Conservation (phyloP, 2,797 vertebrate genomes). For the Anguilla obscura region DNA sequence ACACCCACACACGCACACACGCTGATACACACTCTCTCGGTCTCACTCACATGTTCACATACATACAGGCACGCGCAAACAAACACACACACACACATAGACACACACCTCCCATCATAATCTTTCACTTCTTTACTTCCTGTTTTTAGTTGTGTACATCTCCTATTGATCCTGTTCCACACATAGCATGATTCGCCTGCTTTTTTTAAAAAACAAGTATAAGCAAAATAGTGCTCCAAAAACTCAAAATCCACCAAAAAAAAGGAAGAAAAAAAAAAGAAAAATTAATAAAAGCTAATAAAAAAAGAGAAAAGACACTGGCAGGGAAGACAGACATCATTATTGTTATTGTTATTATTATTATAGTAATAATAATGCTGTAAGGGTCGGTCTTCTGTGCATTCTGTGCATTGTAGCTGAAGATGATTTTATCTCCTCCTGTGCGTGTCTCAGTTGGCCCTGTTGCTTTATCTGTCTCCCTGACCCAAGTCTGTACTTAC, state of each 20-base stretch:
- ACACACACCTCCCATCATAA: constrained; percentile 29
- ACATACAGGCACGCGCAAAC: constrained; percentile 23
- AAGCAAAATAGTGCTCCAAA: constrained; percentile 53
- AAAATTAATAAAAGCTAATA: constrained; percentile 39
- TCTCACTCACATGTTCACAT: not conserved
- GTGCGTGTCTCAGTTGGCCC: constrained; percentile 61
- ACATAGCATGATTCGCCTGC: constrained; percentile 85
- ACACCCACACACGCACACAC: constrained; percentile 12
- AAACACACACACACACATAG: not conserved
- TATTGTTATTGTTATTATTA: constrained; percentile 45
- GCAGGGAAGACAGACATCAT: constrained; percentile 50
- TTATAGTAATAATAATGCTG: constrained; percentile 49
- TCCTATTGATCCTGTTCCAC: constrained; percentile 65
- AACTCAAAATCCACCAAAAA: constrained; percentile 56
- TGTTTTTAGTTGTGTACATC: constrained; percentile 66
- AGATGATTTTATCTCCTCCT: constrained; percentile 49
- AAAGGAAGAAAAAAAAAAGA: constrained; percentile 43
- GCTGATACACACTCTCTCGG: not conserved
- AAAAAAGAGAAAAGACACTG: constrained; percentile 35
- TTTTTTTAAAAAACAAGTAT: constrained; percentile 75
- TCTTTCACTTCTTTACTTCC: constrained; percentile 46
- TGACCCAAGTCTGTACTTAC: constrained; percentile 71
- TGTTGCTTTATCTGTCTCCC: constrained; percentile 67
- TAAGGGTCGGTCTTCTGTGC: constrained; percentile 64
- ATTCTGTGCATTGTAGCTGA: constrained; percentile 70